A percentile compares a stretch with the other conserved stretches of the same genome.
Conservation (phyloP, 2,797 vertebrate species). For the Poeciliopsis gracilis region DNA sequence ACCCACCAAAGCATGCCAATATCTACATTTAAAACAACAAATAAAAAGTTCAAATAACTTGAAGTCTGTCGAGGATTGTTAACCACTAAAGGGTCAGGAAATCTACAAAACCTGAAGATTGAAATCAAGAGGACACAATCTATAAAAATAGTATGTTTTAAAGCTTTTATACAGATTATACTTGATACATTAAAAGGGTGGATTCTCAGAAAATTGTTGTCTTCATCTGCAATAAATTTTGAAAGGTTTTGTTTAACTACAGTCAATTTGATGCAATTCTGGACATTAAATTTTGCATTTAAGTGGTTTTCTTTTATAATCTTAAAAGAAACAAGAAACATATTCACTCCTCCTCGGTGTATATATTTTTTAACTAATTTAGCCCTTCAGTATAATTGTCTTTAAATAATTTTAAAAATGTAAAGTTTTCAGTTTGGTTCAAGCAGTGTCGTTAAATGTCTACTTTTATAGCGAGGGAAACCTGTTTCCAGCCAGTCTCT, state of each 20-base stretch:
- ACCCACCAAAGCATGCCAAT: not conserved
- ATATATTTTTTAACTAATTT: not conserved
- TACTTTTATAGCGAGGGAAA: constrained; percentile 39
- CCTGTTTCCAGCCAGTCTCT: constrained; percentile 67
- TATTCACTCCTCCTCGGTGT: not conserved
- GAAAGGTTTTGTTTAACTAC: not conserved
- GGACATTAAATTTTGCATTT: not conserved
- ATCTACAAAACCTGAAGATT: not conserved
- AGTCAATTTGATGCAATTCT: not conserved
- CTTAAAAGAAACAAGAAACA: not conserved
- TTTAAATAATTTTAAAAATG: not conserved
- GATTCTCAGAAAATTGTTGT: not conserved
- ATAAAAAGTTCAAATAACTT: not conserved
- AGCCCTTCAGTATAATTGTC: not conserved
- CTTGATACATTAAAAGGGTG: not conserved
- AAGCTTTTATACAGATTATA: not conserved
- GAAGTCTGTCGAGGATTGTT: not conserved
- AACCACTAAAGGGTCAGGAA: not conserved
- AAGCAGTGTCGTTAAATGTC: constrained; percentile 15
- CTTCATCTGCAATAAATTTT: not conserved
- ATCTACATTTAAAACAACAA: not conserved
- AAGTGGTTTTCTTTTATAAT: not conserved
- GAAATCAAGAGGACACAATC: not conserved
- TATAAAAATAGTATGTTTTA: not conserved
- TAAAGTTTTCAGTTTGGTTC: not conserved